Evolutionary conservation across 2,888 invertebrate genomes (phyloP).

Genomic region (Hypomecis atomaria): DNA sequence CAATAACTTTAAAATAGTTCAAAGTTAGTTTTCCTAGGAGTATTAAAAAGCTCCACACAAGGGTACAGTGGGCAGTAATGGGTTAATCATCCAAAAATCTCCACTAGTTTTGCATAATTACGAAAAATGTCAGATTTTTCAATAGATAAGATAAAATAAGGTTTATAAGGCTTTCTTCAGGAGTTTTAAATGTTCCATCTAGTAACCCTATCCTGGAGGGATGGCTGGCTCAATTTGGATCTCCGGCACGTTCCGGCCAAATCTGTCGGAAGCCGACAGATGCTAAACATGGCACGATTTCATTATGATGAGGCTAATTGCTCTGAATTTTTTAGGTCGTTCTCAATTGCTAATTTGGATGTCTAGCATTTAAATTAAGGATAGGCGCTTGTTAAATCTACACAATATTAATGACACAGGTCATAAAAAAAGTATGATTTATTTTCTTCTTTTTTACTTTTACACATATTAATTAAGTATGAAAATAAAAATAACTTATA

Average conservation of each 20-base stretch:
- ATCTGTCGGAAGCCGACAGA: slow-evolving; percentile 2
- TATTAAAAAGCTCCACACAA: too few relatives aligned
- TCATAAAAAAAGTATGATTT: too few relatives aligned
- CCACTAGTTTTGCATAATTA: too few relatives aligned
- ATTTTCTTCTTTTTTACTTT: too few relatives aligned
- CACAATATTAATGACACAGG: neutral
- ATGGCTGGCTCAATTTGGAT: slow-evolving; percentile 1
- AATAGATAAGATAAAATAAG: neutral
- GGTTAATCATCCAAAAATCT: too few relatives aligned
- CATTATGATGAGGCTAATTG: slow-evolving; percentile 14
- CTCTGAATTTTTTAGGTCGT: slow-evolving; percentile 3
- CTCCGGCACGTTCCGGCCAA: slow-evolving; percentile 5
- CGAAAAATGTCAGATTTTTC: too few relatives aligned
- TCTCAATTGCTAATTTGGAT: slow-evolving; percentile 12
- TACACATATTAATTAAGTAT: too few relatives aligned
- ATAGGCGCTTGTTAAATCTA: neutral
- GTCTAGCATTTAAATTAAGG: slow-evolving; percentile 14
- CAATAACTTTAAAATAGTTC: too few relatives aligned
- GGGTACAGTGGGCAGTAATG: too few relatives aligned
- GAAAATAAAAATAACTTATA: too few relatives aligned
- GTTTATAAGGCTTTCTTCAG: neutral
- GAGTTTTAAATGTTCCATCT: too few relatives aligned
- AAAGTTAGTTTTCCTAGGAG: too few relatives aligned
- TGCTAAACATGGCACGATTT: slow-evolving; percentile 9
- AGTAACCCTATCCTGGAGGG: neutral